Evolutionary conservation across 2,113 vertebrate species (phyloP), one percentile per base, ranked within the genome.

Genomic region (Mormyrus iriodes): DNA sequence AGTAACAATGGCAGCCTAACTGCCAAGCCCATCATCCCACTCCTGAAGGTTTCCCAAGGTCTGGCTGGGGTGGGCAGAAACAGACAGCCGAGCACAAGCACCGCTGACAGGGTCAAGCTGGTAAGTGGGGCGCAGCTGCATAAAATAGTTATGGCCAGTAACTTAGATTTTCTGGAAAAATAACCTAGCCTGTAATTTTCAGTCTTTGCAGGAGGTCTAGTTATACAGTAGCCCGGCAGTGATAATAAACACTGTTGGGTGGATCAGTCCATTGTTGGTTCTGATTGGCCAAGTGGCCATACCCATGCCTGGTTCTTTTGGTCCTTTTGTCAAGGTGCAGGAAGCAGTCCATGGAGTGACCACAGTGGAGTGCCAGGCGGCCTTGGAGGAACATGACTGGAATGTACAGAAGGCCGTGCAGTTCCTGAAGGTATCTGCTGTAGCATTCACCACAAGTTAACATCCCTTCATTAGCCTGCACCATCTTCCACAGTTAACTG

Each of bases 331-430:
- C 21, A 94, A 99, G 98, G 97, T 99, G 84, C 98, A 98, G 93
- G 97, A 96, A 58, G 96, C 93, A 0, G 98, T 99, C 42, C 98
- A 99, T 0, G 98, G 98, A 0, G 98, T 99, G 89, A 99, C 98
- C 24, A 97, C 96, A 0, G 98, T 99, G 91, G 98, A 99, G 93
- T 97, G 98, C 93, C 96, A 96, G 93, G 89, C 97, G 0, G 97
- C 98, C 69, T 94, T 99, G 93, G 96, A 97, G 95, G 97, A 88
- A 90, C 97, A 98, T 19, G 79, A 92, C 94, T 98, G 98, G 97
- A 98, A 90, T 4, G 21, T 97, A 55, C 94, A 95, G 44, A 96
- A 96, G 90, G 97, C 98, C 39, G 90, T 98, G 79, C 96, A 97
- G 92, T 97, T 98, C 91, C 94, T 99, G 90, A 99, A 99, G 97